A percentile compares a stretch with the other conserved stretches of the same genome.
Conservation (phyloP, 2,113 vertebrate species). For the Sciurus niger region DNA sequence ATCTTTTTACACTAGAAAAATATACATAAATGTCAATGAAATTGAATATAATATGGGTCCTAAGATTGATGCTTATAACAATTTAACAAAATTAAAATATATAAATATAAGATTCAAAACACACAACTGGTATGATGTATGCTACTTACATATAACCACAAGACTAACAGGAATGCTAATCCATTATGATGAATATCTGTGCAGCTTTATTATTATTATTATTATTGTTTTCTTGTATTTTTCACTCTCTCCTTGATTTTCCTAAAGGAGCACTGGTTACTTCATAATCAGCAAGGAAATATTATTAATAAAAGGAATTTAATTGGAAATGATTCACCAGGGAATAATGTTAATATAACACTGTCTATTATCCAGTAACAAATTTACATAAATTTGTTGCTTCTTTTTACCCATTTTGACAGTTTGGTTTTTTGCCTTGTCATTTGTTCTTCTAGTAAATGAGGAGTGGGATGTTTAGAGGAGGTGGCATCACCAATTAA, state of each 20-base stretch:
- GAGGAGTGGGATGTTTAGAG: neutral
- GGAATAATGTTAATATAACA: neutral
- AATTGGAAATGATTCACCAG: slow-evolving; percentile 31
- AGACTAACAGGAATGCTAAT: neutral
- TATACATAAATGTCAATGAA: neutral
- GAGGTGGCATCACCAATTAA: neutral
- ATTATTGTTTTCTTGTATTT: neutral
- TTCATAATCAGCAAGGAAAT: slow-evolving; percentile 13
- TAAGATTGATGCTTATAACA: neutral
- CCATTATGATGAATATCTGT: neutral
- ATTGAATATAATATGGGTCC: neutral
- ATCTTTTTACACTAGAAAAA: neutral
- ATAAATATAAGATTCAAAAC: neutral
- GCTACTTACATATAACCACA: neutral
- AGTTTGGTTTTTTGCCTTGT: neutral
- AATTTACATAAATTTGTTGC: too few species aligned
- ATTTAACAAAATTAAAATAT: neutral
- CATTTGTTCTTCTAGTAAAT: slow-evolving; percentile 46
- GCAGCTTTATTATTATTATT: neutral
- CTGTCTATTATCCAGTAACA: neutral
- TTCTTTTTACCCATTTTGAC: neutral
- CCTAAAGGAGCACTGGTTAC: neutral
- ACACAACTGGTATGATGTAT: neutral
- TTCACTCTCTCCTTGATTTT: slow-evolving; percentile 56
- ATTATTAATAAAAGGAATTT: slow-evolving; percentile 50